A percentile compares a stretch with the other conserved stretches of the same genome.
phyloP scores from a whole-genome alignment of 2,888 invertebrate species.

The Operophtera brumata region DNA sequence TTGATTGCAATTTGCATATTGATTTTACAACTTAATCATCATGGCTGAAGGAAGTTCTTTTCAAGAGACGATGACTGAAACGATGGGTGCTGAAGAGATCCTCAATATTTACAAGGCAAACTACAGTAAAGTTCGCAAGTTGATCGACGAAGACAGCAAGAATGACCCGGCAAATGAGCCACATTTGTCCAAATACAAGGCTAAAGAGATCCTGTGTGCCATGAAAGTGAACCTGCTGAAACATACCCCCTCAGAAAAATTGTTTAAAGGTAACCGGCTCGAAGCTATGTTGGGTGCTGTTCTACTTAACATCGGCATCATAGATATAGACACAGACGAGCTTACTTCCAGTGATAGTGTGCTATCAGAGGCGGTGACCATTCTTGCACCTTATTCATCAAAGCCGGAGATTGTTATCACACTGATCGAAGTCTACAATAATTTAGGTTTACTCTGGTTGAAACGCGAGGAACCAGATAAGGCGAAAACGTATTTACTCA shows the following conservation, averaged over 20 bases:
- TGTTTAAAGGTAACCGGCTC: conserved; percentile 50
- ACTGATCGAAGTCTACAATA: conserved; percentile 87
- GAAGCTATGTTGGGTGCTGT: conserved; percentile 83
- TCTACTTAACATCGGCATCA: conserved; percentile 86
- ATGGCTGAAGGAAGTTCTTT: too few relatives aligned
- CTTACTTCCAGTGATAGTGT: conserved; percentile 85
- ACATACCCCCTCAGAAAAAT: conserved; percentile 52
- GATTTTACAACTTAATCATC: too few relatives aligned
- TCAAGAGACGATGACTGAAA: conserved; percentile 48
- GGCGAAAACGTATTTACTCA: conserved; percentile 84
- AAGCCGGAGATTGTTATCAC: conserved; percentile 83
- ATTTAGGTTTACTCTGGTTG: conserved; percentile 90
- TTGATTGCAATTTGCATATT: too few relatives aligned
- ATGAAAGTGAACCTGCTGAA: conserved; percentile 81
- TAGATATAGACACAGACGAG: conserved; percentile 91
- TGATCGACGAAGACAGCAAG: conserved; percentile 85
- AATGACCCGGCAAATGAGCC: conserved; percentile 89
- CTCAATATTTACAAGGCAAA: conserved; percentile 85
- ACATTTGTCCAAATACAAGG: conserved; percentile 89
- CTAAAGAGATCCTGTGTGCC: conserved; percentile 84
- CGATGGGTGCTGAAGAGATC: conserved; percentile 80
- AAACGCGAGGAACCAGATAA: conserved; percentile 84
- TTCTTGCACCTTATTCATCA: conserved; percentile 76
- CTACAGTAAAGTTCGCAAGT: conserved; percentile 84
- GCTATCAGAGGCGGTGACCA: conserved; percentile 82